Evolutionary conservation across 64 coral and sea anemone species (phyloP).

Genomic region (Astreopora myriophthalma): DNA sequence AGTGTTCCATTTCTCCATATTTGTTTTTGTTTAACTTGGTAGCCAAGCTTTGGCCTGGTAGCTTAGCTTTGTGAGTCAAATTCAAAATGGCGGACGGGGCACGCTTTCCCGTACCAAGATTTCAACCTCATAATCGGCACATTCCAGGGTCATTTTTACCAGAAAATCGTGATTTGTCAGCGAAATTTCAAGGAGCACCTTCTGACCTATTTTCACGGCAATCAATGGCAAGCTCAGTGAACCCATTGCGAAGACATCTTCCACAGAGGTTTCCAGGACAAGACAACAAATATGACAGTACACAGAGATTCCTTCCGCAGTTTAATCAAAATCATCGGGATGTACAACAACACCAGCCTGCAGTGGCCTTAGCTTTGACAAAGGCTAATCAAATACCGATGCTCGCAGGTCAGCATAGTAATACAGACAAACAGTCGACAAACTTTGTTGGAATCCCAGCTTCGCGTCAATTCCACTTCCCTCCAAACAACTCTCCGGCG

Average conservation of each 20-base stretch:
- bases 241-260: not conserved
- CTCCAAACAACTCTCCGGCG: not conserved
- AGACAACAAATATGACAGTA: not conserved
- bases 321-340: not conserved
- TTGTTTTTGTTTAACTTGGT: slow-evolving; percentile 24
- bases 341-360: not conserved
- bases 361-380: not conserved
- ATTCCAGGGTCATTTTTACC: not conserved
- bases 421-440: not conserved
- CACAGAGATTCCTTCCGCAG: not conserved
- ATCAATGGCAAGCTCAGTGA: not conserved
- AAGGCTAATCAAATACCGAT: not conserved
- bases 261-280: not conserved
- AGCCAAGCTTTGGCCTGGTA: slow-evolving; percentile 25
- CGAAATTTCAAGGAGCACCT: not conserved
- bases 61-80: slow-evolving; percentile 22
- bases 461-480: not conserved
- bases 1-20: slow-evolving; percentile 54
- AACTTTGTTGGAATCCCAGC: not conserved
- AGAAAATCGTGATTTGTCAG: not conserved
- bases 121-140: slow-evolving; percentile 3
- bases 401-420: not conserved
- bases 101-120: slow-evolving; percentile 17
- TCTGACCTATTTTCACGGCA: not conserved
- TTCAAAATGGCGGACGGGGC: slow-evolving; percentile 68